These are phyloP conservation scores for Caracal caracal DNA, from an alignment of 2,113 vertebrate genomes.

Conservation along the genomic window DNA sequence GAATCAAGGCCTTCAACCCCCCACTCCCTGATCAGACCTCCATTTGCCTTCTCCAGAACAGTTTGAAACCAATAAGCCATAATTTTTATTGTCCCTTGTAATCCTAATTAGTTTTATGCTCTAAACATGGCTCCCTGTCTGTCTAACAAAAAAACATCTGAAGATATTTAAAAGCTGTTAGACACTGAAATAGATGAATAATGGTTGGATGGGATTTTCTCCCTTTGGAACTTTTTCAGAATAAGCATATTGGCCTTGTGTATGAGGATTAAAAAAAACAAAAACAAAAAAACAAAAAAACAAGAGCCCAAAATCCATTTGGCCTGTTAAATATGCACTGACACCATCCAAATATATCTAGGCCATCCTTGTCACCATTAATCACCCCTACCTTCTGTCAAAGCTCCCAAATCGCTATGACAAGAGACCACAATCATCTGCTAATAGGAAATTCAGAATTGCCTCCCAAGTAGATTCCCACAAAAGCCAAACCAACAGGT, in stretches of 20 bases:
- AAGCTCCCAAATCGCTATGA: not conserved
- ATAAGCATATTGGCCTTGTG: conserved; percentile 4
- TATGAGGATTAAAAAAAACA: not conserved
- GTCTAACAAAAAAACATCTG: not conserved
- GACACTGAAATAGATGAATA: conserved; percentile 22
- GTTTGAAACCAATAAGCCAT: conserved; percentile 21
- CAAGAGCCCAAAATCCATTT: conserved; percentile 46
- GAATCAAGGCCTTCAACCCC: not conserved
- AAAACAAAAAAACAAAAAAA: not conserved
- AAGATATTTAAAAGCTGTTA: conserved; percentile 31
- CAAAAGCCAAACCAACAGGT: conserved; percentile 35
- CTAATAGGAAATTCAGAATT: conserved; percentile 47
- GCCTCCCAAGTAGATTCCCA: conserved; percentile 1
- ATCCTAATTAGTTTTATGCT: conserved; percentile 40
- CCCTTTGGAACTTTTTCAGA: conserved; percentile 48
- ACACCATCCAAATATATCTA: conserved; percentile 38
- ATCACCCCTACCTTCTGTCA: not conserved
- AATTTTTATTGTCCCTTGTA: not conserved
- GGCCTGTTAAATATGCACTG: not conserved
- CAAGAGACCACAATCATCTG: not conserved
- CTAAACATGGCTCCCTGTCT: not conserved
- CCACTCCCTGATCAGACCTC: not conserved
- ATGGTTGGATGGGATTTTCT: conserved; percentile 1
- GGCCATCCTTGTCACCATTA: not conserved
- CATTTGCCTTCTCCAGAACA: not conserved